Conservation (phyloP, 1,140 invertebrate species). For the Amyelois transitella region DNA sequence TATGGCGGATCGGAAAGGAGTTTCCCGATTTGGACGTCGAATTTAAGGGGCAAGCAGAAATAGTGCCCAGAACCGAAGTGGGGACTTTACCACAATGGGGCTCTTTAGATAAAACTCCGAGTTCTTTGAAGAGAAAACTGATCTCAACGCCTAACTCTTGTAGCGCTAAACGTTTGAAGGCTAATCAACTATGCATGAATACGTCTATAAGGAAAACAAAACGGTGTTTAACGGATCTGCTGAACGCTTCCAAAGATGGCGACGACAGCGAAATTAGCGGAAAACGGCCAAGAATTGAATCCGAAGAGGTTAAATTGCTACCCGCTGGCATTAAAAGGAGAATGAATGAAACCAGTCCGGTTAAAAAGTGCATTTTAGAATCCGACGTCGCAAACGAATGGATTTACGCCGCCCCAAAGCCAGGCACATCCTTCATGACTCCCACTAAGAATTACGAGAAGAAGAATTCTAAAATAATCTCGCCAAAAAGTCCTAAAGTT, state of each 20-base stretch:
- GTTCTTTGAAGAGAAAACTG: slow-evolving; percentile 59
- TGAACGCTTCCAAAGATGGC: slow-evolving; percentile 34
- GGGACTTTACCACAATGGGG: slow-evolving; percentile 42
- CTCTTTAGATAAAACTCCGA: slow-evolving; percentile 67
- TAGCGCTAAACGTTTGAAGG: slow-evolving; percentile 23
- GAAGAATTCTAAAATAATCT: slow-evolving; percentile 33
- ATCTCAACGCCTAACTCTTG: slow-evolving; percentile 30
- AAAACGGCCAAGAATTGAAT: slow-evolving; percentile 31
- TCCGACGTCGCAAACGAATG: slow-evolving; percentile 23
- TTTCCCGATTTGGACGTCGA: slow-evolving; percentile 67
- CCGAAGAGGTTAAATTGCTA: slow-evolving; percentile 22
- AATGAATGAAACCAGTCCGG: slow-evolving; percentile 3
- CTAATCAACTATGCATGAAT: slow-evolving; percentile 3
- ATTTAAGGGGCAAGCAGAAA: slow-evolving; percentile 74
- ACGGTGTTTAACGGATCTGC: slow-evolving; percentile 47
- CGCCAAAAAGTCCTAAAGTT: slow-evolving; percentile 32
- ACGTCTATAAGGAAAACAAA: slow-evolving; percentile 32
- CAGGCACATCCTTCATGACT: slow-evolving; percentile 46
- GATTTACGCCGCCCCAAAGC: slow-evolving; percentile 29
- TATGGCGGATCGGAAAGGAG: slow-evolving; percentile 80
- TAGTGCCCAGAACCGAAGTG: slow-evolving; percentile 40
- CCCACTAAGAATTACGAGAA: slow-evolving; percentile 53
- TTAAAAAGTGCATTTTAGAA: slow-evolving; percentile 15
- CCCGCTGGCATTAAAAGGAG: slow-evolving; percentile 33
- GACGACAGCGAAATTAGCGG: slow-evolving; percentile 24